Percentiles rank a stretch among this genome's conserved stretches.
These are phyloP conservation scores for Myotis daubentonii DNA, from an alignment of 2,797 vertebrate species.

Conservation along the genomic window DNA sequence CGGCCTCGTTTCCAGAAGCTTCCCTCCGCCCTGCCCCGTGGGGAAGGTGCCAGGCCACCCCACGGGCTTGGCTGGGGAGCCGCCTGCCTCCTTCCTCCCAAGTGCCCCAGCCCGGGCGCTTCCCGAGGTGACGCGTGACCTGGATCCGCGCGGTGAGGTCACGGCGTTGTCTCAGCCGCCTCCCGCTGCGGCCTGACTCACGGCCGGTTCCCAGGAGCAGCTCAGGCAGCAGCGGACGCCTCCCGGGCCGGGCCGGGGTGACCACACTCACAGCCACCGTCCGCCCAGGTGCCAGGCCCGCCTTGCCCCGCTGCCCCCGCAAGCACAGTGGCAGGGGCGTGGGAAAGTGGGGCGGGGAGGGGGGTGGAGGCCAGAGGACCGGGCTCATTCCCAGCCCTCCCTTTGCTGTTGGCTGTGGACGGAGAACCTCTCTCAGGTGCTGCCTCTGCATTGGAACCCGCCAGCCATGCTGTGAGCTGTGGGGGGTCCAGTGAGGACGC, in stretches of 20 bases:
- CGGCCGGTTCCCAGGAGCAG: conserved; percentile 67
- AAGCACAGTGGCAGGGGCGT: neutral
- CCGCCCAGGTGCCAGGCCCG: conserved; percentile 53
- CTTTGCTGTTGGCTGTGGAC: neutral
- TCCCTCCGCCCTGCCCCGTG: neutral
- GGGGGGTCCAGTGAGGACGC: neutral
- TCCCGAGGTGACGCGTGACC: conserved; percentile 57
- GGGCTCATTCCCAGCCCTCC: neutral
- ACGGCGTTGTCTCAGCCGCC: conserved; percentile 53
- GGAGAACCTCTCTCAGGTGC: neutral
- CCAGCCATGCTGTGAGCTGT: accelerated
- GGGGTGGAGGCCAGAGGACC: neutral
- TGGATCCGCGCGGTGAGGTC: conserved; percentile 55
- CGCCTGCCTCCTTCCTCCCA: neutral
- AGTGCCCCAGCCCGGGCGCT: neutral
- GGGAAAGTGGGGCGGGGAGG: neutral
- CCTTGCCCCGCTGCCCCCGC: conserved; percentile 38
- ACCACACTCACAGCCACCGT: conserved; percentile 67
- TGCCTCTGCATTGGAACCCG: neutral
- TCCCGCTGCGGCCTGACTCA: conserved; percentile 14
- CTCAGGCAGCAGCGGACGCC: conserved; percentile 57
- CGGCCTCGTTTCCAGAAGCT: neutral
- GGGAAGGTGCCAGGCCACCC: neutral
- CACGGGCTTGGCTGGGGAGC: neutral
- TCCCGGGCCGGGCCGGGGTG: conserved; percentile 72